These are phyloP conservation scores for Zingel zingel DNA, from an alignment of 2,113 vertebrate species.

Conservation along the genomic window DNA sequence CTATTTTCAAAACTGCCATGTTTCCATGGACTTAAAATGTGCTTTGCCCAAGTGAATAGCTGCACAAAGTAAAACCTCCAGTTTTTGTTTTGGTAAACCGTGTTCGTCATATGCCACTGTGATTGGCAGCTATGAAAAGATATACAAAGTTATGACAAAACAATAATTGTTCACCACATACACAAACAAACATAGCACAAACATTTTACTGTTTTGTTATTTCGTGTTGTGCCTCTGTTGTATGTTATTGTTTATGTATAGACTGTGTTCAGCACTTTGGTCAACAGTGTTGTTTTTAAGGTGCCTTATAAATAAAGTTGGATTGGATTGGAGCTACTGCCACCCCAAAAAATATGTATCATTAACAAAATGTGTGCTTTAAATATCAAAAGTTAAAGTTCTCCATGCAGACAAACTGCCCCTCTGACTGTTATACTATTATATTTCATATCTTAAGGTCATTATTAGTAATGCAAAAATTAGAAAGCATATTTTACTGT, in stretches of 20 bases:
- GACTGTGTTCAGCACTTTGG: no score
- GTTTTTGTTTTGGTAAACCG: not conserved
- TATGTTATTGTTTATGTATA: no score
- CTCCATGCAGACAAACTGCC: not conserved
- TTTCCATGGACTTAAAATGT: conserved; percentile 4
- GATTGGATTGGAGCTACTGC: no score
- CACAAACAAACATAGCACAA: conserved; percentile 15
- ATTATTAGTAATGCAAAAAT: not conserved
- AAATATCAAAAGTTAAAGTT: not conserved
- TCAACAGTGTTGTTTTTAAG: no score
- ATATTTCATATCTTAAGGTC: not conserved
- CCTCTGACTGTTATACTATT: not conserved
- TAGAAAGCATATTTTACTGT: not conserved
- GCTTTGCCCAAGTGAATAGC: not conserved
- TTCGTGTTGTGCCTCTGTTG: no score
- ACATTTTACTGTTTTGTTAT: no score
- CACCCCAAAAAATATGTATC: not conserved
- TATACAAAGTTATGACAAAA: conserved; percentile 9
- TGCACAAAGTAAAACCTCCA: conserved; percentile 8
- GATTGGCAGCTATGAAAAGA: conserved; percentile 21
- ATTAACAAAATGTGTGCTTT: not conserved
- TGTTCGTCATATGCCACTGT: not conserved
- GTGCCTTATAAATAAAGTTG: no score
- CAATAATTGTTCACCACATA: conserved; percentile 9
- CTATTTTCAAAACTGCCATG: conserved; percentile 4